phyloP scores from a whole-genome alignment of 2,113 vertebrate genomes.

The Boulengerochromis microlepis region DNA sequence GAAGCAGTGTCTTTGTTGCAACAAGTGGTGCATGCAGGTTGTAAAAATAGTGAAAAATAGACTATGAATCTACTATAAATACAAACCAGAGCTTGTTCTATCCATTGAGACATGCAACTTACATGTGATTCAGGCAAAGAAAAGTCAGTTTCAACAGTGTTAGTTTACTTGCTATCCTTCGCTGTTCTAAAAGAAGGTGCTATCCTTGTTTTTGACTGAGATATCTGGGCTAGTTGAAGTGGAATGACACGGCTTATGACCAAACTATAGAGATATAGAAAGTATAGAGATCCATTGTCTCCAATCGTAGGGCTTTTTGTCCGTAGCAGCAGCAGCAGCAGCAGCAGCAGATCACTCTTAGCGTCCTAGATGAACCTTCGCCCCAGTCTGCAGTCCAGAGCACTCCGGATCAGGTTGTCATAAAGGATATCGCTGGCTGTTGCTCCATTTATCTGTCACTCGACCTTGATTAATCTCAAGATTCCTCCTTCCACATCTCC shows the following conservation, averaged over 20 bases:
- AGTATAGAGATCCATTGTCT: not conserved
- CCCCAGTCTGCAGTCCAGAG: not conserved
- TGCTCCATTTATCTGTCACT: not conserved
- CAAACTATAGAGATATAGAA: not conserved
- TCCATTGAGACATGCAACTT: not conserved
- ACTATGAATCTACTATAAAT: not conserved
- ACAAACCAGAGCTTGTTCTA: not conserved
- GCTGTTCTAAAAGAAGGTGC: not conserved
- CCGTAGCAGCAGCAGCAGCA: too few relatives aligned
- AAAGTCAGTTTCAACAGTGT: not conserved
- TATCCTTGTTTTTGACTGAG: not conserved
- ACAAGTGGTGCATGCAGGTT: not conserved
- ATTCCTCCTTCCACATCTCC: not conserved
- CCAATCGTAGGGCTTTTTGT: not conserved
- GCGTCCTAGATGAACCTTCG: not conserved
- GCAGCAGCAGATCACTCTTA: not conserved
- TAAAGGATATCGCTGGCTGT: not conserved
- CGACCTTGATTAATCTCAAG: not conserved
- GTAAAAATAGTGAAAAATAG: not conserved
- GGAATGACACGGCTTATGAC: not conserved
- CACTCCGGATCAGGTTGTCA: not conserved
- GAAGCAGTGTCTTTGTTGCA: not conserved
- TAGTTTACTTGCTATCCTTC: not conserved
- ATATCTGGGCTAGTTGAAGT: not conserved
- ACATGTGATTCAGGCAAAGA: not conserved